Conservation (phyloP, 2,113 vertebrate species). For the Channa maculata region DNA sequence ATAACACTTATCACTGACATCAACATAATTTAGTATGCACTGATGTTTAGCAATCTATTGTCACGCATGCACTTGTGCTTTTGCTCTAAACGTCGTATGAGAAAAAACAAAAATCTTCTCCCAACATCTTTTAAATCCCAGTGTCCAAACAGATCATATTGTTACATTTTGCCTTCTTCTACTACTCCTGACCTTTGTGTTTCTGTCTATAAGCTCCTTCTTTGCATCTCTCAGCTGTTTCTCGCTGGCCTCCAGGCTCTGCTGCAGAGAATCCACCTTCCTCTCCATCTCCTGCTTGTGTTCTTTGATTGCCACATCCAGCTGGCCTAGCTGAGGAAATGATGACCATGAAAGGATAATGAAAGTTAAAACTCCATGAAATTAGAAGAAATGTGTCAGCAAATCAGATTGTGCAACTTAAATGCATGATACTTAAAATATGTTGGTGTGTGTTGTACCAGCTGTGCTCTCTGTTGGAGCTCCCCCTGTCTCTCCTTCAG, state of each 20-base stretch:
- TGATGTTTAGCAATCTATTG: too few species aligned
- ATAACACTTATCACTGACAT: too few species aligned
- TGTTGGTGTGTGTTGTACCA: conserved; percentile 82
- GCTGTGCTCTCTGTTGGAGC: conserved; percentile 92
- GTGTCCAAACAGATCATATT: too few species aligned
- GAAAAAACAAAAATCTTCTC: too few species aligned
- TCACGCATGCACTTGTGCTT: too few species aligned
- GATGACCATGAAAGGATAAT: not conserved
- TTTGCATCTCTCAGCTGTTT: conserved; percentile 85
- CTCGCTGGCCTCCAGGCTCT: conserved; percentile 86
- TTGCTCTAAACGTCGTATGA: too few species aligned
- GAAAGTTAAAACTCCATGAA: not conserved
- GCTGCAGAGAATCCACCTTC: conserved; percentile 88
- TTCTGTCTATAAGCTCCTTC: conserved; percentile 86
- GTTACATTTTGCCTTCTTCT: not conserved
- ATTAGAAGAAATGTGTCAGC: not conserved
- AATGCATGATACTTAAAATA: not conserved
- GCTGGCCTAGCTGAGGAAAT: conserved; percentile 87
- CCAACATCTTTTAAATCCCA: too few species aligned
- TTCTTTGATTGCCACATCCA: conserved; percentile 91
- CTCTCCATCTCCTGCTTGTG: conserved; percentile 91
- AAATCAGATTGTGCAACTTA: not conserved
- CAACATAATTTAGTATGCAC: too few species aligned
- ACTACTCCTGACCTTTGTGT: conserved; percentile 84
- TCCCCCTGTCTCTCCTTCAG: conserved; percentile 95